Evolutionary conservation across 2,797 vertebrate species (phyloP).

Genomic region (Crenuchus spilurus): DNA sequence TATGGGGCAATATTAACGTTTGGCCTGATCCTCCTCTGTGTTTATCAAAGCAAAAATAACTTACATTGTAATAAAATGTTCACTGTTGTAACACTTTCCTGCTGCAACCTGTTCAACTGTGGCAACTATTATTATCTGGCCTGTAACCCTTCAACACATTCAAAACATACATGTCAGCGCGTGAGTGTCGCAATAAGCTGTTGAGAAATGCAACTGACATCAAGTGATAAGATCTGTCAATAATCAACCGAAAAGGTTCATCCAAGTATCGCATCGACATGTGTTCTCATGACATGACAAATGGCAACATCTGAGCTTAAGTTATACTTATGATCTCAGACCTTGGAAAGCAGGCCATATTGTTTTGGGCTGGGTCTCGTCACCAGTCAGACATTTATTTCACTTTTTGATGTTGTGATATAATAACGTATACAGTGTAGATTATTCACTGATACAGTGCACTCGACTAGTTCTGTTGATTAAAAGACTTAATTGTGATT

Average conservation of each 20-base stretch:
- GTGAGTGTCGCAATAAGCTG: conserved; percentile 20
- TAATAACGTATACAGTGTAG: background rate
- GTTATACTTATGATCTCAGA: background rate
- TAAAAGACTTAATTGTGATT: no score
- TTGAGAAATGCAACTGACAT: conserved; percentile 20
- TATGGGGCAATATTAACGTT: background rate
- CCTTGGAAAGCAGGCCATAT: background rate
- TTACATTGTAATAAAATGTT: background rate
- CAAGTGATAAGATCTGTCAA: conserved; percentile 28
- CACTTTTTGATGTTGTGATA: background rate
- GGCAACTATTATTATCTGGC: background rate
- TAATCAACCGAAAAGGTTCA: conserved; percentile 13
- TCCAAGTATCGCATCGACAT: background rate
- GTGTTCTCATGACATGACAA: background rate
- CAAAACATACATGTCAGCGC: conserved; percentile 6
- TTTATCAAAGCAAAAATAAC: conserved; percentile 6
- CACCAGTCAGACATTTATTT: no score
- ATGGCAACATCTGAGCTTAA: background rate
- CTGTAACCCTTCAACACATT: background rate
- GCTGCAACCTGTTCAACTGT: background rate
- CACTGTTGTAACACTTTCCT: background rate
- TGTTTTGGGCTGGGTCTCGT: no score
- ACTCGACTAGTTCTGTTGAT: no score
- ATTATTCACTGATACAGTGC: no score
- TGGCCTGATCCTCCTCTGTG: background rate